A percentile compares a stretch with the other conserved stretches of the same genome.
These are phyloP conservation scores for Pantherophis vulpinus DNA, from an alignment of 2,797 vertebrate species.

Conservation along the genomic window DNA sequence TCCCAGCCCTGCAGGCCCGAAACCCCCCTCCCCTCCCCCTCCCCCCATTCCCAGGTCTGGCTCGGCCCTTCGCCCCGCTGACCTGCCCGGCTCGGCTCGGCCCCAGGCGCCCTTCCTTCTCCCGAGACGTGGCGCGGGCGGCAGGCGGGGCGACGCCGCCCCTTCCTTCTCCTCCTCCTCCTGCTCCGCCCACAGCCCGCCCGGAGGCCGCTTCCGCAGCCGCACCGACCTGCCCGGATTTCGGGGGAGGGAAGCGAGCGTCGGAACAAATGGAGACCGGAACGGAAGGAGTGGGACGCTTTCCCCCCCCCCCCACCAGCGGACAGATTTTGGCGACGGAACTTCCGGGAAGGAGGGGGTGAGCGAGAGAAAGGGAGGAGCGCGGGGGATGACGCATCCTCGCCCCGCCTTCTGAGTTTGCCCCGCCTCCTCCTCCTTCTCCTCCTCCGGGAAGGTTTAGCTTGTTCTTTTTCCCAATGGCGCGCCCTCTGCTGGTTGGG, in stretches of 20 bases:
- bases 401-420: not conserved
- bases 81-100: slow-evolving; percentile 17
- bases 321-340: not conserved
- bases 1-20: not conserved
- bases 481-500: not conserved
- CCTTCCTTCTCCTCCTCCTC: not conserved
- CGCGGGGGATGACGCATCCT: not conserved
- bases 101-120: not conserved
- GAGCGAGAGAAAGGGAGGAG: not conserved
- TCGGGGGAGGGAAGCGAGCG: too few relatives aligned
- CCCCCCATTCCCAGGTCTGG: too few relatives aligned
- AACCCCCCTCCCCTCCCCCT: not conserved
- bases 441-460: not conserved
- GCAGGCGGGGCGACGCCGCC: not conserved
- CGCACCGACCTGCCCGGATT: too few relatives aligned
- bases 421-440: not conserved
- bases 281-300: not conserved
- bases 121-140: slow-evolving; percentile 46
- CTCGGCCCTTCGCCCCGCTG: not conserved
- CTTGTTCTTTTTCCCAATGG: not conserved
- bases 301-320: not conserved
- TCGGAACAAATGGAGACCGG: not conserved
- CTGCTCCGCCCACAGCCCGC: too few relatives aligned
- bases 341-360: too few relatives aligned
- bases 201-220: not conserved